Evolutionary conservation across 2,888 invertebrate species (phyloP).

Genomic region (Hipparchia sbordonii): DNA sequence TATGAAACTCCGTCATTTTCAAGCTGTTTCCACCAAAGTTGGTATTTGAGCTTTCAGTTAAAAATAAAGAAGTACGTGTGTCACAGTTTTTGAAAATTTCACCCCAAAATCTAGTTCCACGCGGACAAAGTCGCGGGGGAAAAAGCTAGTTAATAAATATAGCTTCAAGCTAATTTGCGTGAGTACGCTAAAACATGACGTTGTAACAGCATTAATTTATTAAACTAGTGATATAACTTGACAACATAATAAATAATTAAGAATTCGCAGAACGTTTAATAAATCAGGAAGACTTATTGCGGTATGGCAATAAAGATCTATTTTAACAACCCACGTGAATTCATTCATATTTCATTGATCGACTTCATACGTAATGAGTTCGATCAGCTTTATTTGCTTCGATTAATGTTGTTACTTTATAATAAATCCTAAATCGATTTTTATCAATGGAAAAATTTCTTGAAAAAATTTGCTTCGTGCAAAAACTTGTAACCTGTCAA

Average conservation of each 20-base stretch:
- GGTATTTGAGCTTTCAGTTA: too few relatives aligned
- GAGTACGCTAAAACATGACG: slow-evolving; percentile 3
- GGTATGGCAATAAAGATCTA: slow-evolving; percentile 34
- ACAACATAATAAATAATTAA: slow-evolving; percentile 21
- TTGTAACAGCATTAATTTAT: slow-evolving; percentile 12
- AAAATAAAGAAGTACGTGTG: too few relatives aligned
- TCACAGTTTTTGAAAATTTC: too few relatives aligned
- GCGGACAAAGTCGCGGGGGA: too few relatives aligned
- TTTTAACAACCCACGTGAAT: slow-evolving; percentile 26
- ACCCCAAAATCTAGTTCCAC: too few relatives aligned
- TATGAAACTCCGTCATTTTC: too few relatives aligned
- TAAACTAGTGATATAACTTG: slow-evolving; percentile 4
- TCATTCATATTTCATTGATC: slow-evolving; percentile 26
- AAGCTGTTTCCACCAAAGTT: too few relatives aligned
- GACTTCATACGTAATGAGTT: background rate
- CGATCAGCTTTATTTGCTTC: background rate
- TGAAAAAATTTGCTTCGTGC: too few relatives aligned
- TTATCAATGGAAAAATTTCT: too few relatives aligned
- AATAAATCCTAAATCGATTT: too few relatives aligned
- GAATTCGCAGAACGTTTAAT: slow-evolving; percentile 23
- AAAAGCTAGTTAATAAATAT: slow-evolving; percentile 3
- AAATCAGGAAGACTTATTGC: slow-evolving; percentile 36
- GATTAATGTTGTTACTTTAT: background rate
- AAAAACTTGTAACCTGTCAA: too few relatives aligned
- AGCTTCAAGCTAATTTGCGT: background rate